phyloP scores from a whole-genome alignment of 2,888 invertebrate species.

The Saturnia japonica region DNA sequence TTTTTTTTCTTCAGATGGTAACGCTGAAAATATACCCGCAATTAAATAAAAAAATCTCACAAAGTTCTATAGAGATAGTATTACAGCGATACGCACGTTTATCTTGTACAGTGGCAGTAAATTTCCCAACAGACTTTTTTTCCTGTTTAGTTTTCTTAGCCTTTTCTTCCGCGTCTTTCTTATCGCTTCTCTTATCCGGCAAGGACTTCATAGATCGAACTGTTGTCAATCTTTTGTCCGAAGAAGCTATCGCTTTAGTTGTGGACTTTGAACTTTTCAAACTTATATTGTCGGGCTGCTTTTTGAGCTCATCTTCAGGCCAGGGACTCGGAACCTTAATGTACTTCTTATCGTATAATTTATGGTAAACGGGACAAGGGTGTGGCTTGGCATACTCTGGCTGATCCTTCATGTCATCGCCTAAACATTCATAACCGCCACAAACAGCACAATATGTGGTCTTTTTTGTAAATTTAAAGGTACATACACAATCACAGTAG shows the following conservation, averaged over 20 bases:
- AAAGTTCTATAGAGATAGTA: not conserved
- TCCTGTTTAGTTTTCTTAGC: slow-evolving; percentile 41
- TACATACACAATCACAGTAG: slow-evolving; percentile 72
- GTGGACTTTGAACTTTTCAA: slow-evolving; percentile 47
- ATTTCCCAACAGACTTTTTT: slow-evolving; percentile 56
- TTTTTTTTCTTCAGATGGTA: slow-evolving; percentile 42
- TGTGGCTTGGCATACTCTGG: slow-evolving; percentile 64
- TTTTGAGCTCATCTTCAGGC: slow-evolving; percentile 53
- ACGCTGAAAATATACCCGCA: slow-evolving; percentile 37
- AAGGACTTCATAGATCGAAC: slow-evolving; percentile 41
- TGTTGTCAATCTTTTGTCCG: slow-evolving; percentile 30
- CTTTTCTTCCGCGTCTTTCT: slow-evolving; percentile 40
- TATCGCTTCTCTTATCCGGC: slow-evolving; percentile 40
- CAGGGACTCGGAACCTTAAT: slow-evolving; percentile 61
- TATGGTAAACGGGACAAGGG: slow-evolving; percentile 74
- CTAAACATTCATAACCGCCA: slow-evolving; percentile 71
- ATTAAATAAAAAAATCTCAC: not conserved
- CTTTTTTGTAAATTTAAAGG: slow-evolving; percentile 62
- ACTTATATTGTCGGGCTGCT: slow-evolving; percentile 40
- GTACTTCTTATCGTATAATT: slow-evolving; percentile 63
- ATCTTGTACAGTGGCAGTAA: slow-evolving; percentile 50
- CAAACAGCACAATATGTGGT: slow-evolving; percentile 73
- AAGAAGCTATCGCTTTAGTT: slow-evolving; percentile 31
- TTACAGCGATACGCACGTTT: slow-evolving; percentile 38
- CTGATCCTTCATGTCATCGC: slow-evolving; percentile 60